Evolutionary conservation across 1,140 invertebrate genomes (phyloP), one percentile per base, ranked within the genome.

Genomic region (Chironomus tepperi): DNA sequence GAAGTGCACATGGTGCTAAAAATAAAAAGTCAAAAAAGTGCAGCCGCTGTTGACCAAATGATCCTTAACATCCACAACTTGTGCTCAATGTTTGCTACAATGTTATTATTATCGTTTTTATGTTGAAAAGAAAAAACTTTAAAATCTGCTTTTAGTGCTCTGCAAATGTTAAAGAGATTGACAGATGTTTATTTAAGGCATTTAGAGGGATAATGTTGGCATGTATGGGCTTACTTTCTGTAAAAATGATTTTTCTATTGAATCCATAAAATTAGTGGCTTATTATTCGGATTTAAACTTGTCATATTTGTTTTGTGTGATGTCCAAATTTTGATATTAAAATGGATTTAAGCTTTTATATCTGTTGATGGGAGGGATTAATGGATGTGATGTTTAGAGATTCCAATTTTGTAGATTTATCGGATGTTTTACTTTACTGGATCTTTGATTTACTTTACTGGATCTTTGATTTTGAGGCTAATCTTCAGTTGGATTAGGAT

Each of bases 261-360:
- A 21, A 21, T 21, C 65, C 65, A 21, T 70, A 70, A 67, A 67
- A 70, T 70, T 70, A 70, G 16, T 70, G 65, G 65, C 65, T 70
- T 18, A 57, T 57, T 57, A 5, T 15, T 12, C 15, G 47, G 47
- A 57, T n/a, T 57, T 57, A 57, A 57, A 15, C 24, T 15, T 57
- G 47, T 57, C n/a, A 34, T 34, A 34, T 34, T 34, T 34, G 24
- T 34, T 34, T 34, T 34, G 24, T 34, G 5, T 2, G 24, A 34
- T 34, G 24, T 5, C 24, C 24, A 34, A n/a, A 34, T 34, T 34
- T 34, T 34, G 24, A 34, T 34, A 34, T 34, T 34, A 34, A 34
- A 34, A 34, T 34, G 24, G 24, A 34, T 34, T 34, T 34, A 34
- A 34, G 24, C 5, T 34, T 34, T n/a, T n/a, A n/a, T n/a, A n/a